phyloP scores from a whole-genome alignment of 2,888 invertebrate species.

The Eupithecia subumbrata region DNA sequence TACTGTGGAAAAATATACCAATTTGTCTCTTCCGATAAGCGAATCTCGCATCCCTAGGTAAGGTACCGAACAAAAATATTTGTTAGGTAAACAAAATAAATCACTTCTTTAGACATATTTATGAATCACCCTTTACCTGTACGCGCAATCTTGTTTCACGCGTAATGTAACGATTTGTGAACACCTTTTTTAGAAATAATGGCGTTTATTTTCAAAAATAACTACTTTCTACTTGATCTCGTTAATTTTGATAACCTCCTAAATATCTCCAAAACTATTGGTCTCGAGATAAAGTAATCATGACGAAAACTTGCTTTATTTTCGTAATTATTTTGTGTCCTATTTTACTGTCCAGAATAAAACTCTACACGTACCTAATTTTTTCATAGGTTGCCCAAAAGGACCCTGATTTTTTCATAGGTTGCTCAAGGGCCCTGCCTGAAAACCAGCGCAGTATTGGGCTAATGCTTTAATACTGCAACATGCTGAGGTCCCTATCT shows the following conservation, averaged over 20 bases:
- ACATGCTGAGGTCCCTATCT: no score
- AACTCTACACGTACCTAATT: neutral
- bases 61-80: conserved; percentile 35
- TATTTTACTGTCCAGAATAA: neutral
- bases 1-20: conserved; percentile 15
- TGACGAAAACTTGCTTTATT: neutral
- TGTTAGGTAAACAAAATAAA: conserved; percentile 51
- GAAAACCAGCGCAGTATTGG: no score
- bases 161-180: conserved; percentile 48
- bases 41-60: conserved; percentile 10
- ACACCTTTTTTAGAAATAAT: conserved; percentile 30
- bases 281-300: neutral
- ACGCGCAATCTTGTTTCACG: conserved; percentile 50
- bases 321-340: neutral
- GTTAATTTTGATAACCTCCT: neutral
- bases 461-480: no score
- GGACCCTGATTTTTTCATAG: no score
- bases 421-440: no score
- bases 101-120: conserved; percentile 50
- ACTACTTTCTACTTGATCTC: neutral
- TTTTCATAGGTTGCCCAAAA: neutral
- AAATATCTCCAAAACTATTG: neutral
- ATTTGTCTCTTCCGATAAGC: conserved; percentile 23
- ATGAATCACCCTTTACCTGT: conserved; percentile 49
- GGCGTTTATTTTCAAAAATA: neutral